These are phyloP conservation scores for Diarsia dahlii DNA, from an alignment of 2,888 invertebrate species.

Conservation along the genomic window DNA sequence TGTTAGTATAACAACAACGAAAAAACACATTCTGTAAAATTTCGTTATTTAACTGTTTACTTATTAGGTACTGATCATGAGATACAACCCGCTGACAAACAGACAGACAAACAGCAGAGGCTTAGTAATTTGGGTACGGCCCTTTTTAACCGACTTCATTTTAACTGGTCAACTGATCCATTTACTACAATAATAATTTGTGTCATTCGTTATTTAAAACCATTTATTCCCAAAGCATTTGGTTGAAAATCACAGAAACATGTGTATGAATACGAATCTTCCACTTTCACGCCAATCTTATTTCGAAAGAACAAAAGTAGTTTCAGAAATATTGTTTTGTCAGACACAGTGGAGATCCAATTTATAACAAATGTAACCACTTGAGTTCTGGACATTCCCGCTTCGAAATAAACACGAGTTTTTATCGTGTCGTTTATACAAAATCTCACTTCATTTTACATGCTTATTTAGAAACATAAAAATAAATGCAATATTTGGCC, in stretches of 20 bases:
- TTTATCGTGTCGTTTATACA: slow-evolving; percentile 12
- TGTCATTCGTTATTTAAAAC: background rate
- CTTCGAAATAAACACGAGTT: slow-evolving; percentile 41
- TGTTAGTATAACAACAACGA: no score
- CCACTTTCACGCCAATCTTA: slow-evolving; percentile 52
- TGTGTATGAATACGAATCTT: slow-evolving; percentile 34
- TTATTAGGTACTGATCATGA: no score
- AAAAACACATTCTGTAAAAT: no score
- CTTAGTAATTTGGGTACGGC: no score
- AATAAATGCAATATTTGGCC: slow-evolving; percentile 4
- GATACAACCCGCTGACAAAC: no score
- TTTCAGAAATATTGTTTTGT: slow-evolving; percentile 57
- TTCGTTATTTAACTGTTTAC: no score
- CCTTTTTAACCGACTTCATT: background rate
- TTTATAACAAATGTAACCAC: slow-evolving; percentile 59
- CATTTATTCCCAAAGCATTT: background rate
- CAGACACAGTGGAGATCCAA: slow-evolving; percentile 57
- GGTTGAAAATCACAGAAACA: slow-evolving; percentile 7
- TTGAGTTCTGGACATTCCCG: slow-evolving; percentile 42
- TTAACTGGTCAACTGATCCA: background rate
- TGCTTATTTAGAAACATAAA: background rate
- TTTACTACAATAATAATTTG: background rate
- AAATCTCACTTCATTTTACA: slow-evolving; percentile 3
- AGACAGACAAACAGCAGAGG: no score
- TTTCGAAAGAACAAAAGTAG: slow-evolving; percentile 56